Evolutionary conservation across 2,113 vertebrate species (phyloP).

Genomic region (Alces alces): DNA sequence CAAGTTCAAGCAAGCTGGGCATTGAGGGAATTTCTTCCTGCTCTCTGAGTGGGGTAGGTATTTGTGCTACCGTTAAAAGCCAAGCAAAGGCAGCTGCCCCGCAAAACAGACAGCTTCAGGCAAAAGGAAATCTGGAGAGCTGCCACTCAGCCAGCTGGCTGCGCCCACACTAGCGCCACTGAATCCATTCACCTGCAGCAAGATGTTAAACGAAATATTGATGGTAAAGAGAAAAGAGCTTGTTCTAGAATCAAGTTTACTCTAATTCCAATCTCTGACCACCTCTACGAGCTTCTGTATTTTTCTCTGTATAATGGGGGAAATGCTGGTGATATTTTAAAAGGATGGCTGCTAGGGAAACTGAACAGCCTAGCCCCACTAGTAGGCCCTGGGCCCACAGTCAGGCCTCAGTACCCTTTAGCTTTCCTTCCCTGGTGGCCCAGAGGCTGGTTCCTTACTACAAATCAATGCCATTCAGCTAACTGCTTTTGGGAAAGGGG

Average conservation of each 20-base stretch:
- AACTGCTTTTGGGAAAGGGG: not conserved
- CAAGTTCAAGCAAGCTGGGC: not conserved
- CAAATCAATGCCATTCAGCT: not conserved
- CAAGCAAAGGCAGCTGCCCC: not conserved
- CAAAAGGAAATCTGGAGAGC: not conserved
- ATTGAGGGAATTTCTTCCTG: not conserved
- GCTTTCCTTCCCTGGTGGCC: not conserved
- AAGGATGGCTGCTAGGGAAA: not conserved
- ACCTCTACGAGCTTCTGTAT: not conserved
- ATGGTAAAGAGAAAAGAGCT: not conserved
- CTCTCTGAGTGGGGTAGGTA: not conserved
- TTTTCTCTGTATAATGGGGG: not conserved
- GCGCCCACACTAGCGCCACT: not conserved
- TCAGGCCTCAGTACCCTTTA: not conserved
- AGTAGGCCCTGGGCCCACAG: not conserved
- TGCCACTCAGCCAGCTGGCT: not conserved
- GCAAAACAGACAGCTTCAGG: not conserved
- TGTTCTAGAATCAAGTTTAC: not conserved
- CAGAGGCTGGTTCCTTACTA: not conserved
- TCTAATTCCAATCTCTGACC: not conserved
- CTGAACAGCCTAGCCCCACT: fast-evolving
- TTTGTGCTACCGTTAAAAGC: not conserved
- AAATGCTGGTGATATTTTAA: not conserved
- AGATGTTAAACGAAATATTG: not conserved
- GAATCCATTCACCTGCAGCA: not conserved